Conservation (phyloP, 92 coral and sea anemone species). For the Porites cylindrica region DNA sequence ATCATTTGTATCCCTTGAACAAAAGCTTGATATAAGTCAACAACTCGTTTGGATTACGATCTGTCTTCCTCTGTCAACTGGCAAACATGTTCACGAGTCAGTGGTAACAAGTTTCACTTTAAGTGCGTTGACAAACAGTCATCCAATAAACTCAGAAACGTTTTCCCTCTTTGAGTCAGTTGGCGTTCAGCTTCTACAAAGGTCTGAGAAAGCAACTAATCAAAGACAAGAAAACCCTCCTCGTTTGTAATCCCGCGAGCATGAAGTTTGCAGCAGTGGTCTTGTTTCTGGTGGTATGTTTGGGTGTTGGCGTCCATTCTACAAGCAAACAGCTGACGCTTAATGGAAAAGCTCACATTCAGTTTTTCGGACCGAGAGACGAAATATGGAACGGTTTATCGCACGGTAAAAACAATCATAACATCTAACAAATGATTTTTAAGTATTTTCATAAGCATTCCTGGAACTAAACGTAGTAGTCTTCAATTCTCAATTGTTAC, state of each 20-base stretch:
- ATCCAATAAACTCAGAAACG: not conserved
- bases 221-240: not conserved
- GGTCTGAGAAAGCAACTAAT: not conserved
- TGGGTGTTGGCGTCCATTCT: constrained; percentile 1
- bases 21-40: too few species aligned
- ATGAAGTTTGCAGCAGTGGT: constrained; percentile 24
- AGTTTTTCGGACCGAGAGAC: constrained; percentile 57
- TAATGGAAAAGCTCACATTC: constrained; percentile 66
- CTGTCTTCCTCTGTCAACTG: not conserved
- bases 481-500: not conserved
- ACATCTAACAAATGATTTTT: too few species aligned
- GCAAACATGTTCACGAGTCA: constrained; percentile 1
- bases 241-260: not conserved
- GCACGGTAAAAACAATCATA: constrained; percentile 41
- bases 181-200: not conserved
- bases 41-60: too few species aligned
- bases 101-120: constrained; percentile 4
- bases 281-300: not conserved
- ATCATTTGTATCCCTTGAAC: too few species aligned
- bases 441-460: too few species aligned
- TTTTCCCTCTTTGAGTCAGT: not conserved
- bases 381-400: constrained; percentile 75
- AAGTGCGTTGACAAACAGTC: not conserved
- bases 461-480: too few species aligned
- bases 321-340: constrained; percentile 40